A percentile compares a stretch with the other conserved stretches of the same genome.
Conservation (phyloP, 1,140 invertebrate genomes). For the Drosophila kanapiae region DNA sequence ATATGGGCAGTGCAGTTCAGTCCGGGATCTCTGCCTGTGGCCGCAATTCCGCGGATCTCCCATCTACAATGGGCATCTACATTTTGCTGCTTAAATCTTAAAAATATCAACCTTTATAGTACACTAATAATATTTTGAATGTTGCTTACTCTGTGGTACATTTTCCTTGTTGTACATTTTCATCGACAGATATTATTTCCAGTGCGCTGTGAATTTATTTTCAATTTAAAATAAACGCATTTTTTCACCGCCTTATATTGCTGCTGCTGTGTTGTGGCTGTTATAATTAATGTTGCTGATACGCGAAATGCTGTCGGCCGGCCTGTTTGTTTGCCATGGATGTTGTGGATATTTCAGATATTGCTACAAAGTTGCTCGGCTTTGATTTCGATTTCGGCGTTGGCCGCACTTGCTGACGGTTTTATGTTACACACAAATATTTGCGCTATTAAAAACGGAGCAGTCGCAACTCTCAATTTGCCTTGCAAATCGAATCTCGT, state of each 20-base stretch:
- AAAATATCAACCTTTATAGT: slow-evolving; percentile 4
- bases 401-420: slow-evolving; percentile 62
- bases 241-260: slow-evolving; percentile 62
- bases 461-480: slow-evolving; percentile 61
- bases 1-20: slow-evolving; percentile 9
- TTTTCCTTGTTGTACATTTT: slow-evolving; percentile 14
- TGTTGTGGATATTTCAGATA: slow-evolving; percentile 29
- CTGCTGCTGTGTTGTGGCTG: slow-evolving; percentile 52
- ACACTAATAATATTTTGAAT: slow-evolving; percentile 16
- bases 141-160: not conserved
- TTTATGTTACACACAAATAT: slow-evolving; percentile 81
- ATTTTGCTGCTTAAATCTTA: slow-evolving; percentile 4
- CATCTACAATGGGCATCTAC: not conserved
- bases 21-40: slow-evolving; percentile 29
- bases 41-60: slow-evolving; percentile 42
- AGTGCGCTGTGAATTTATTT: slow-evolving; percentile 59
- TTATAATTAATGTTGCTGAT: slow-evolving; percentile 84
- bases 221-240: slow-evolving; percentile 64
- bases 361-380: slow-evolving; percentile 42
- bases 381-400: slow-evolving; percentile 33
- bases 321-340: slow-evolving; percentile 40
- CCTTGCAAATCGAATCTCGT: slow-evolving; percentile 70
- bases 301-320: slow-evolving; percentile 61
- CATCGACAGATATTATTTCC: slow-evolving; percentile 19
- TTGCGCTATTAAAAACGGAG: slow-evolving; percentile 65